Evolutionary conservation across 2,888 invertebrate genomes (phyloP).

Genomic region (Drosophila nr. perissopoda): DNA sequence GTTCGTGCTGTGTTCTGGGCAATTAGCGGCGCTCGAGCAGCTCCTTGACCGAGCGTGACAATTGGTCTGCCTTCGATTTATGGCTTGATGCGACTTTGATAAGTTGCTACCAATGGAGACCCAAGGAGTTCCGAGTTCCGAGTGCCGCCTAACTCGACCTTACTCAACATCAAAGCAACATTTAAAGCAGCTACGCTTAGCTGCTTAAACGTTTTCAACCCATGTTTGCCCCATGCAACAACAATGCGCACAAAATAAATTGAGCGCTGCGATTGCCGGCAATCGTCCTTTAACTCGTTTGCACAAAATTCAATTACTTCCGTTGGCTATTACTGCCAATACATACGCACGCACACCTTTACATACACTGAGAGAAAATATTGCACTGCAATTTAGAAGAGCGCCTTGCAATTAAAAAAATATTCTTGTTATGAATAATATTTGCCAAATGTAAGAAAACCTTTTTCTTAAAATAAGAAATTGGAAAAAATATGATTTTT

Average conservation of each 20-base stretch:
- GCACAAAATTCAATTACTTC: constrained; percentile 79
- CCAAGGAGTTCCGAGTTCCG: background rate
- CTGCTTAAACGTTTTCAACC: constrained; percentile 31
- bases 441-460: no score
- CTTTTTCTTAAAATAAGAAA: no score
- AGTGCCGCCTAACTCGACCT: background rate
- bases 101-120: constrained; percentile 13
- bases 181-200: constrained; percentile 32
- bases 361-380: background rate
- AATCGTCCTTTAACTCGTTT: constrained; percentile 72
- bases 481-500: no score
- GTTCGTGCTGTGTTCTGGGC: constrained; percentile 20
- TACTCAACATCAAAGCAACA: constrained; percentile 28
- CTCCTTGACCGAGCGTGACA: constrained; percentile 53
- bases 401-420: no score
- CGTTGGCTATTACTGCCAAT: constrained; percentile 69
- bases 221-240: constrained; percentile 26
- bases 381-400: background rate
- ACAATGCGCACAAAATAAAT: constrained; percentile 74
- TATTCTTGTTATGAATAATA: no score
- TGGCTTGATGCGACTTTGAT: constrained; percentile 37
- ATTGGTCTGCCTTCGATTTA: constrained; percentile 61
- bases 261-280: constrained; percentile 65
- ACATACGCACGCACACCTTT: constrained; percentile 40
- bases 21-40: constrained; percentile 63